Evolutionary conservation across 2,888 invertebrate species (phyloP), one percentile per base, ranked within the genome.

Genomic region (Deilephila porcellus): DNA sequence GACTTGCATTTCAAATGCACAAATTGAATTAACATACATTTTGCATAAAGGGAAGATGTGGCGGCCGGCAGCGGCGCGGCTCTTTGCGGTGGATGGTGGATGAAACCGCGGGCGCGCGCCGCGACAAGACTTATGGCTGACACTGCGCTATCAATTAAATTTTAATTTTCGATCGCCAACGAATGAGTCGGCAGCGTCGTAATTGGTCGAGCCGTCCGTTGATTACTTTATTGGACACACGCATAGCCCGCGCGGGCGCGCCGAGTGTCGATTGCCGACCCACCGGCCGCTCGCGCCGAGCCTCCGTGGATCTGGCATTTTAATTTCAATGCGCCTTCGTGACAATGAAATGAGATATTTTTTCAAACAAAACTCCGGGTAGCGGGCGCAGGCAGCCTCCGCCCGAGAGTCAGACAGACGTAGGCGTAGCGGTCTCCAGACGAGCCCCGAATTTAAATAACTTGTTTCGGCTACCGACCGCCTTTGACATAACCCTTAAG

Each of bases 161-260:
- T 92, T 93, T 92, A 93, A 92, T 92, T 91, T 93, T 89, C 91
- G 89, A 90, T 88, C 85, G 84, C 86, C 83, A 86, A 85, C 87
- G 90, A 90, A 89, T 90, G 86, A 90, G 88, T 90, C 88, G 82
- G 88, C 87, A 83, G 84, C 83, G 81, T 80, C 85, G 86, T 93
- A 93, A 94, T 93, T 93, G 93, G 90, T 81, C 85, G 81, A 86
- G 79, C 88, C 86, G 84, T 90, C 84, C 85, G 88, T 88, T 92
- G 91, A 93, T 93, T 92, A 88, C 92, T 93, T 94, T 94, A 94
- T 93, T 93, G 93, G 88, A 86, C 87, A 85, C 89, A 86, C 87
- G 89, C 86, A 88, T 83, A 86, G 78, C 83, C 80, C 63, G 76
- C 80, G 80, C 79, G 77, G 80, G 82, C 70, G 76, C 80, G 79